Evolutionary conservation across 53 echinoderm and acorn worm genomes (phyloP).

Genomic region (Apostichopus leukothele): DNA sequence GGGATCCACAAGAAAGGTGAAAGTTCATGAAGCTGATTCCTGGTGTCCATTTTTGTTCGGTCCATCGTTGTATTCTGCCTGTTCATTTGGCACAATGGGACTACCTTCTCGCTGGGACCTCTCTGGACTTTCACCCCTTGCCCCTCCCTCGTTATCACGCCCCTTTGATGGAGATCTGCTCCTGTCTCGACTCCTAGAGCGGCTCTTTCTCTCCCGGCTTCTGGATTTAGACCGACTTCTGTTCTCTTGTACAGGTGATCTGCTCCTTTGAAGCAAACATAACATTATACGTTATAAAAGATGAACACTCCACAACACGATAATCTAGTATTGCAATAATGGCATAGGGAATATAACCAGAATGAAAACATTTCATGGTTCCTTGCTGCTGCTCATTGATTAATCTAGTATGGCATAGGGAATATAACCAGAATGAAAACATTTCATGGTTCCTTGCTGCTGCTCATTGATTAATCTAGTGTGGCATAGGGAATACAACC

Average conservation of each 20-base stretch:
- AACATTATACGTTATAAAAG: no score
- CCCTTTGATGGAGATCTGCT: conserved; percentile 17
- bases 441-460: no score
- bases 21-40: neutral
- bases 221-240: conserved; percentile 27
- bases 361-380: no score
- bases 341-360: no score
- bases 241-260: conserved; percentile 16
- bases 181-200: neutral
- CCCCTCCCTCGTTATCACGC: neutral
- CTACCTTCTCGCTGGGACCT: neutral
- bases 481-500: no score
- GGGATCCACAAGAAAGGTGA: neutral
- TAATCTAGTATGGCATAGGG: no score
- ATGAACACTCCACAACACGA: no score
- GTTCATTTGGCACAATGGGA: neutral
- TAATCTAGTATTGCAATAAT: no score
- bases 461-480: no score
- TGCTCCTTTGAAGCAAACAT: conserved; percentile 15
- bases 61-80: neutral
- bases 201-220: neutral
- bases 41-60: conserved; percentile 10
- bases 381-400: no score
- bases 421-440: no score
- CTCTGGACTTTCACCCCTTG: neutral